Base-by-base conservation (phyloP, 2,888 invertebrate genomes). In the Dicyrtomina minuta region DNA sequence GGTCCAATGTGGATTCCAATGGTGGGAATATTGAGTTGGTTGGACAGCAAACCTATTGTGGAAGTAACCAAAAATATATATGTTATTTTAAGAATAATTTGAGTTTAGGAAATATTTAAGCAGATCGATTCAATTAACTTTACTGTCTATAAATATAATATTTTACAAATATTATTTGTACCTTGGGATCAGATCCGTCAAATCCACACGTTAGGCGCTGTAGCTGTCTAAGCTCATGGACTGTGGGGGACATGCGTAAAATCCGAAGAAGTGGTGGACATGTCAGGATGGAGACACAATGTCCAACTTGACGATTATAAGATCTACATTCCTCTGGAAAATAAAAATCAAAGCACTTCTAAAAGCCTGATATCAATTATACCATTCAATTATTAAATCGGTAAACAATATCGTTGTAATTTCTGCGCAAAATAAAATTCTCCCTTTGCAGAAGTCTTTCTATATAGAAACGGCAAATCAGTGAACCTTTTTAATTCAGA, bases 181-280 rank as follows among this genome's bases (percentile, higher is more conserved):
- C 72, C 56, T 70, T 72, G 1, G 70, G 70, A 22, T 72, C 67
- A 6, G 56, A 27, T n/a, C 59, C 53, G 15, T 70, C 62, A 64
- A 70, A 72, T 24, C 70, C 72, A 26, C 72, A 72, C 1, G 72
- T 72, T 17, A 72, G 17, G 41, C 66, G 62, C 27, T 72, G 72
- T 1, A 72, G 51, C 15, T 39, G 53, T 13, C 60, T 39, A 3
- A 72, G 46, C 24, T 62, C 60, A 8, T 24, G 33, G 24, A 55
- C n/a, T 0, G 56, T 56, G 5, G 64, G 64, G 22, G 39, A 44
- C 24, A 46, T 51, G 44, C 46, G 46, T n/a, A 70, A 43, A 49
- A 61, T 41, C 13, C 60, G 10, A 13, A 70, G 24, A 1, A 70
- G 22, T 1, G 66, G 62, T 44, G 70, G 70, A 46, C 72, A 72